Percentiles rank a stretch among this genome's conserved stretches.
Evolutionary conservation across 2,888 invertebrate species (phyloP).

Genomic region (Mesorhabditis spiculigera): DNA sequence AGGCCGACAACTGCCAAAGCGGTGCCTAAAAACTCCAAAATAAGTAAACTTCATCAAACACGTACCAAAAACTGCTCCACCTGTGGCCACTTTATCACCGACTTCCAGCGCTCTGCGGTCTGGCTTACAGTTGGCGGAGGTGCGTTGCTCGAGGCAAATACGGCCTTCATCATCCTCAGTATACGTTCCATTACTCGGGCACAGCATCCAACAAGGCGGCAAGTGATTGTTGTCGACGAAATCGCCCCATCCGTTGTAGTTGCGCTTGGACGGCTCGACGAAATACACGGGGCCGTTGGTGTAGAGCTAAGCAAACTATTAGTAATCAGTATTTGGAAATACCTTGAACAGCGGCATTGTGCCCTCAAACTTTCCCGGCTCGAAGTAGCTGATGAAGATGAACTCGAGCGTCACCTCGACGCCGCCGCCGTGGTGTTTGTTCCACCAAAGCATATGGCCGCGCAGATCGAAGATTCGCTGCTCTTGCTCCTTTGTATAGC

Average conservation of each 20-base stretch:
- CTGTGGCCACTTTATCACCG: not conserved
- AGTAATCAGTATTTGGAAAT: not conserved
- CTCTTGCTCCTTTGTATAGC: conserved; percentile 4
- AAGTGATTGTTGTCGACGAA: not conserved
- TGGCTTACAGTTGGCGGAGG: not conserved
- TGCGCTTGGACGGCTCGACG: not conserved
- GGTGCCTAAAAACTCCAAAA: not conserved
- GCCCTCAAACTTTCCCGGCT: not conserved
- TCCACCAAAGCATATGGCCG: not conserved
- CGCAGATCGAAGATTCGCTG: not conserved
- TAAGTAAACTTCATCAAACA: too few species aligned
- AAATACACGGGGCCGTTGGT: not conserved
- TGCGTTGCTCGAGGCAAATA: not conserved
- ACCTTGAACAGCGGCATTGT: not conserved
- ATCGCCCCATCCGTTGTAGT: not conserved
- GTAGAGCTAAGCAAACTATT: too few species aligned
- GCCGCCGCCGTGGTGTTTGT: not conserved
- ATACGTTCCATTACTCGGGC: not conserved
- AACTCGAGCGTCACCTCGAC: not conserved
- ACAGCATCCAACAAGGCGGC: not conserved
- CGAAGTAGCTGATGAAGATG: not conserved
- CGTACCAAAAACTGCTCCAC: not conserved
- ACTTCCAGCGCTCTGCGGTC: not conserved
- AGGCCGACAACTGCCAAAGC: not conserved
- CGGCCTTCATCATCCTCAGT: not conserved